These are phyloP conservation scores for Pseudorhombus dupliciocellatus DNA, from an alignment of 2,113 vertebrate genomes.

Conservation along the genomic window DNA sequence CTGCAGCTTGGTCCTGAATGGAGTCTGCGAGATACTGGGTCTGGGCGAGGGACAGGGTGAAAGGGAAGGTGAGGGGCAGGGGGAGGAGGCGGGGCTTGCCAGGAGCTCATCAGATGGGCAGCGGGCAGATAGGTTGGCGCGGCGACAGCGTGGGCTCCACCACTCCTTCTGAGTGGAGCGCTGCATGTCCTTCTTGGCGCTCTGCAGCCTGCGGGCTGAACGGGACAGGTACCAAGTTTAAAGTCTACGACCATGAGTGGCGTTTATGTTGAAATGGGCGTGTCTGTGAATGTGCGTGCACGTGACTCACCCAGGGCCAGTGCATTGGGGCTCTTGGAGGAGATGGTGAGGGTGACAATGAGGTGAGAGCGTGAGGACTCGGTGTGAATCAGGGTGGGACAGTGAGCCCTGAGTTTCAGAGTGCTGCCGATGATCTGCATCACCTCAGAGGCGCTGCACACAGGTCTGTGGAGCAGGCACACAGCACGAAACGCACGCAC, in stretches of 20 bases:
- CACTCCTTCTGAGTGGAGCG: conserved; percentile 63
- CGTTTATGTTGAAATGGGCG: background rate
- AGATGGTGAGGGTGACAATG: conserved; percentile 82
- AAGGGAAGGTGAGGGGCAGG: conserved; percentile 58
- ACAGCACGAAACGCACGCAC: background rate
- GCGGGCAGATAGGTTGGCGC: conserved; percentile 53
- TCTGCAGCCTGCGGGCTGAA: conserved; percentile 71
- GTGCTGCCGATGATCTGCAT: conserved; percentile 77
- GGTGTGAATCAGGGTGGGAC: conserved; percentile 83
- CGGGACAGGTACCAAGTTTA: background rate
- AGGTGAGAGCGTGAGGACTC: conserved; percentile 89
- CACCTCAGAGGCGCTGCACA: conserved; percentile 77
- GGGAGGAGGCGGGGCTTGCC: conserved; percentile 61
- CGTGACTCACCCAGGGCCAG: conserved; percentile 74
- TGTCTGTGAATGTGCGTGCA: background rate
- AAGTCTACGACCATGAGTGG: background rate
- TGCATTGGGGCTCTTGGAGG: conserved; percentile 65
- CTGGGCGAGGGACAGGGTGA: conserved; percentile 73
- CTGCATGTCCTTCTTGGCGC: conserved; percentile 63
- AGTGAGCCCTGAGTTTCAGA: conserved; percentile 76
- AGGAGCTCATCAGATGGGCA: conserved; percentile 46
- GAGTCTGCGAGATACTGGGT: conserved; percentile 56
- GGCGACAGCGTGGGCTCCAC: conserved; percentile 78
- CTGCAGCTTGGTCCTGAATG: conserved; percentile 81
- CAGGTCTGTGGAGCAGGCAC: conserved; percentile 69